A percentile compares a stretch with the other conserved stretches of the same genome.
These are phyloP conservation scores for Motacilla alba DNA, from an alignment of 2,113 vertebrate genomes.

Conservation along the genomic window DNA sequence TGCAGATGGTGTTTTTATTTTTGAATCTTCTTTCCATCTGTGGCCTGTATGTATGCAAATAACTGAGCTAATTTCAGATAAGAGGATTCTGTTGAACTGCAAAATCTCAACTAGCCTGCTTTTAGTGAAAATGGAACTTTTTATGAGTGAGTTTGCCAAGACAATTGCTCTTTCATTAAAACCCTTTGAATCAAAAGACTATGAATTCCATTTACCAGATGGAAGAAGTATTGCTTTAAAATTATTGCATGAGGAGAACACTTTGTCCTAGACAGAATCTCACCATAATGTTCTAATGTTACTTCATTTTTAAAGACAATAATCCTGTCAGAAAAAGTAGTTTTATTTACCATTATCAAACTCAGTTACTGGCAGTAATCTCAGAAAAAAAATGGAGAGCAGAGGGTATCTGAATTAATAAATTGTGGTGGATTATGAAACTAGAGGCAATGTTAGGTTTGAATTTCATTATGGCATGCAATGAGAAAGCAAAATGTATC, in stretches of 20 bases:
- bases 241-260: background rate
- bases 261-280: slow-evolving; percentile 10
- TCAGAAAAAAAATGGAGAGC: background rate
- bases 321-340: background rate
- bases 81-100: slow-evolving; percentile 3
- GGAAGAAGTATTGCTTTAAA: slow-evolving; percentile 41
- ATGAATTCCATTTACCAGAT: slow-evolving; percentile 37
- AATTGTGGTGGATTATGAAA: background rate
- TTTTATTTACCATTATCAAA: slow-evolving; percentile 8
- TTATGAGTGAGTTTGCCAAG: slow-evolving; percentile 39
- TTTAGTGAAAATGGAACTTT: slow-evolving; percentile 38
- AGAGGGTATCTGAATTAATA: background rate
- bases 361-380: background rate
- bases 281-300: background rate
- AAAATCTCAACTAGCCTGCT: slow-evolving; percentile 20
- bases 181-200: slow-evolving; percentile 20
- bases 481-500: background rate
- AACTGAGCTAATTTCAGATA: slow-evolving; percentile 56
- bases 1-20: slow-evolving; percentile 49
- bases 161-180: slow-evolving; percentile 55
- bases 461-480: background rate
- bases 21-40: slow-evolving; percentile 50
- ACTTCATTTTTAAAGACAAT: background rate
- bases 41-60: slow-evolving; percentile 37
- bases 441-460: background rate